phyloP scores from a whole-genome alignment of 2,797 vertebrate genomes.

The Neoniphon sammara region DNA sequence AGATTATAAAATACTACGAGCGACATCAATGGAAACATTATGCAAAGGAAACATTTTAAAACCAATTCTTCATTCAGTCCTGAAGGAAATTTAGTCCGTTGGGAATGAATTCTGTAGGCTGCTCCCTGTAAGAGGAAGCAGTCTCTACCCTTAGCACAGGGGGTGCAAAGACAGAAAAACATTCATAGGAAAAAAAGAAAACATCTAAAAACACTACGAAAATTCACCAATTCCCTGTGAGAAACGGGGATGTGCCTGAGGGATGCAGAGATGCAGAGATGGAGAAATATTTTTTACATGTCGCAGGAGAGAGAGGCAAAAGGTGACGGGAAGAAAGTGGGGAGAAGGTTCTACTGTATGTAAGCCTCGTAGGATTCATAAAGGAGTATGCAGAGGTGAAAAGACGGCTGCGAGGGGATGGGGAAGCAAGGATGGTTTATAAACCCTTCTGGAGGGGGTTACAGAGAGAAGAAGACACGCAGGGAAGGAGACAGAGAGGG shows the following conservation, averaged over 20 bases:
- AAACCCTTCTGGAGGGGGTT: not conserved
- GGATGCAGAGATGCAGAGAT: not conserved
- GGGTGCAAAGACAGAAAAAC: not conserved
- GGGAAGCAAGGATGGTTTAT: not conserved
- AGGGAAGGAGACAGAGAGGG: not conserved
- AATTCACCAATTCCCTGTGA: not conserved
- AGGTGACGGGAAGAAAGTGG: not conserved
- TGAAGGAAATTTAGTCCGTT: no score
- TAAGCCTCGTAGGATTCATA: constrained; percentile 7
- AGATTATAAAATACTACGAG: no score
- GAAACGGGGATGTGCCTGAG: not conserved
- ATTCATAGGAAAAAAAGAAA: not conserved
- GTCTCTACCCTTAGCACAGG: not conserved
- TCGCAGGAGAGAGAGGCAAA: not conserved
- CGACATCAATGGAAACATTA: no score
- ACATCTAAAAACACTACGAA: no score
- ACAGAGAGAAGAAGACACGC: not conserved
- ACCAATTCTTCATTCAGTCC: no score
- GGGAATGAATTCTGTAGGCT: no score
- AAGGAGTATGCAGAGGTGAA: constrained; percentile 9
- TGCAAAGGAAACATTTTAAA: no score
- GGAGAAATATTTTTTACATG: constrained; percentile 12
- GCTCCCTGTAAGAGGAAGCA: no score
- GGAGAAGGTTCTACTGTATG: not conserved
- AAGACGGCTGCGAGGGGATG: not conserved